Base-by-base conservation (phyloP, 2,113 vertebrate species). In the Peucedramus taeniatus region DNA sequence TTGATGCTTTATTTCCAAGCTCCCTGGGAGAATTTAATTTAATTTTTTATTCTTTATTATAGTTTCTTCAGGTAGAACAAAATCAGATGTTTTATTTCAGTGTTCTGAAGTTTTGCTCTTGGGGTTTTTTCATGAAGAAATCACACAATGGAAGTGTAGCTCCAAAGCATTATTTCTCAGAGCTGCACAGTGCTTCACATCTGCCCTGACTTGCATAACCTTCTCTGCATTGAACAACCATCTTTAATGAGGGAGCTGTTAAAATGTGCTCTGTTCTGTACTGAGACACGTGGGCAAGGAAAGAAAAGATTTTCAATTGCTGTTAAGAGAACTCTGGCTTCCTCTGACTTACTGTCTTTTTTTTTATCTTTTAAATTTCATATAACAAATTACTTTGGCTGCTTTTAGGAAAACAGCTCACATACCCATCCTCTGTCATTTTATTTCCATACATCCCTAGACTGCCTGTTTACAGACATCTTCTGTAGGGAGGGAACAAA, bases 121-220 rank as follows among this genome's bases (percentile, higher is more conserved):
- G 37, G 4, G 0, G 20, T 61, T 80, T 83, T 68, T 75, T 17
- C 3, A 13, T 70, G 13, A 75, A 47, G 39, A 83, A 92, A 74
- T 77, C 54, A 54, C 44, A 19, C 23, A 78, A 64, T 42, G 51
- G 39, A 86, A 47, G 44, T 33, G 35, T 47, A 59, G 78, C 33
- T 87, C 51, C n/a, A 28, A 49, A 65, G 39, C 37, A 22, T 80
- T 86, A 40, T 66, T 83, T 69, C 85, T 77, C 47, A 77, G 51
- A 90, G 37, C 78, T 68, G 54, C 54, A 24, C 26, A 53, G n/a
- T 0, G 0, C 28, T 90, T 90, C 75, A 63, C 56, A 78, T 94
- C 79, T 96, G 92, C 83, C 92, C 83, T 66, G 82, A 94, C 94
- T 92, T 95, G 92, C n/a, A 60, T 17, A 80, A 66, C 23, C 30